Conservation (phyloP, 2,113 vertebrate species). For the Galbula dea region DNA sequence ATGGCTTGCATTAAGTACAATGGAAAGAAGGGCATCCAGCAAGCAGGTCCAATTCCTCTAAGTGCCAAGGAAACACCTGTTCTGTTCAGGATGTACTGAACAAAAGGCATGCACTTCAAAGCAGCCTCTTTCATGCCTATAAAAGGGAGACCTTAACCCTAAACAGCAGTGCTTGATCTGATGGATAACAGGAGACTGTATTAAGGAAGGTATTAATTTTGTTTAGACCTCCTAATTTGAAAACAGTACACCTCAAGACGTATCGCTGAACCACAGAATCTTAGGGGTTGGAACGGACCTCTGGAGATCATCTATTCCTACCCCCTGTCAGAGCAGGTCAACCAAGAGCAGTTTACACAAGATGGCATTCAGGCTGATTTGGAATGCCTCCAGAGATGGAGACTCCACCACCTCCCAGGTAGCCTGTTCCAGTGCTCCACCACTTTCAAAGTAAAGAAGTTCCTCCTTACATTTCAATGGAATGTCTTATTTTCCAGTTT, state of each 20-base stretch:
- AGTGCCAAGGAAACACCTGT: background rate
- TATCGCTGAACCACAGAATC: background rate
- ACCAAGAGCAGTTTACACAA: too few species aligned
- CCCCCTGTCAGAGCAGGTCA: too few species aligned
- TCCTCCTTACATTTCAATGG: too few species aligned
- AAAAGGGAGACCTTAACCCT: background rate
- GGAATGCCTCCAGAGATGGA: too few species aligned
- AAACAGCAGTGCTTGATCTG: background rate
- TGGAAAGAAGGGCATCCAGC: background rate
- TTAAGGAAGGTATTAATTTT: background rate
- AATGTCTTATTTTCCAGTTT: too few species aligned
- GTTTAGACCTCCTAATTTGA: background rate
- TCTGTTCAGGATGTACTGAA: background rate
- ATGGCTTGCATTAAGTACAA: background rate
- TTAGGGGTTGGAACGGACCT: too few species aligned
- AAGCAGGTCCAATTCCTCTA: background rate
- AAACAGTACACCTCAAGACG: background rate
- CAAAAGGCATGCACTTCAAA: background rate
- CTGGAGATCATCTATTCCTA: too few species aligned
- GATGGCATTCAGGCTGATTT: too few species aligned
- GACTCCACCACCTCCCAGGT: too few species aligned
- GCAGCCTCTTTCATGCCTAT: background rate
- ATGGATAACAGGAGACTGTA: background rate
- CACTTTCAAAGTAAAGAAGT: too few species aligned
- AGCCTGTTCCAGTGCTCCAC: too few species aligned